These are phyloP conservation scores for Lathamus discolor DNA, from an alignment of 2,113 vertebrate genomes.

Conservation along the genomic window DNA sequence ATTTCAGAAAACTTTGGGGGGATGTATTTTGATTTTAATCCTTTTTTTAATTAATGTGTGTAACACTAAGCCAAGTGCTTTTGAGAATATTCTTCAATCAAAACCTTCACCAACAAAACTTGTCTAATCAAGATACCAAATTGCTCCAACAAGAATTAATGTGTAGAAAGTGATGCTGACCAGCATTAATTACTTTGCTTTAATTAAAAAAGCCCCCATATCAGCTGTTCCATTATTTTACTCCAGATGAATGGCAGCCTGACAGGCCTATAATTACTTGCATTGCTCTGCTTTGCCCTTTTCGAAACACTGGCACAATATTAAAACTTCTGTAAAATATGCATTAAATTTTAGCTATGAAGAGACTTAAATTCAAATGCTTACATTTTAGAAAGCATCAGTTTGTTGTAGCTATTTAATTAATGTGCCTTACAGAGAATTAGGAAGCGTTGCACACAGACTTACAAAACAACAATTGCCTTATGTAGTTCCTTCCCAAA, in stretches of 20 bases:
- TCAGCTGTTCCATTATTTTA: not conserved
- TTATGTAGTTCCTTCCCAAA: not conserved
- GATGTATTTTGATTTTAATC: not conserved
- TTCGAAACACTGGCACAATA: not conserved
- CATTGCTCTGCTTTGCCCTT: not conserved
- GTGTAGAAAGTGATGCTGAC: not conserved
- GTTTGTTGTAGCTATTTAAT: not conserved
- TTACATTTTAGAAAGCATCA: not conserved
- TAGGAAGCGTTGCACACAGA: not conserved
- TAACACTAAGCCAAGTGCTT: not conserved
- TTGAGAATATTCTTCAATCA: not conserved
- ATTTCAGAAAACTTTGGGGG: not conserved
- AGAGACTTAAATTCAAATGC: not conserved
- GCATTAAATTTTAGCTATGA: not conserved
- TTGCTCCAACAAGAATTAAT: not conserved
- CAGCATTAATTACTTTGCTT: not conserved
- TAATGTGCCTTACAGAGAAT: not conserved
- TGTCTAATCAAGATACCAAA: not conserved
- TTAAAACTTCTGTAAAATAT: not conserved
- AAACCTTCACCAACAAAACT: not conserved
- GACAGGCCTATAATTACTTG: not conserved
- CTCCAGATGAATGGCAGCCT: not conserved
- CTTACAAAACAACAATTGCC: not conserved
- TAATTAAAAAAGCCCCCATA: not conserved
- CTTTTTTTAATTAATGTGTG: not conserved